Evolutionary conservation across 2,797 vertebrate species (phyloP).

Genomic region (Diglossa cyanea): DNA sequence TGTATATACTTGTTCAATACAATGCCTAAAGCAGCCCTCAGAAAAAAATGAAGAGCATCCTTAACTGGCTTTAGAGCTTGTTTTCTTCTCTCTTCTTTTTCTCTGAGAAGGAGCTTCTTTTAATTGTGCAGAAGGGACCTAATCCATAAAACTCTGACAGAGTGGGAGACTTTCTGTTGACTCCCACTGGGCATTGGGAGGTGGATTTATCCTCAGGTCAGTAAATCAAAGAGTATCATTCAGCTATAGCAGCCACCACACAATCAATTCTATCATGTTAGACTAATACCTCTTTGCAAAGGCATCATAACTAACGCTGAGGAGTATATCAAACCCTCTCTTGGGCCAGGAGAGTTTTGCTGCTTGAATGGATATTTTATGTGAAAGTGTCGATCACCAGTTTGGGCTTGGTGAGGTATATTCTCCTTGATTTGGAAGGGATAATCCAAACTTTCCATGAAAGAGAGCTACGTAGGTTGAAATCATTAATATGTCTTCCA

Average conservation of each 20-base stretch:
- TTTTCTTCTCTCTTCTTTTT: background rate
- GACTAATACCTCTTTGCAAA: background rate
- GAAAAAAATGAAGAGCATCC: background rate
- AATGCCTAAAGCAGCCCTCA: background rate
- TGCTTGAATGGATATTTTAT: background rate
- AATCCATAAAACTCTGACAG: background rate
- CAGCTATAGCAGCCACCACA: background rate
- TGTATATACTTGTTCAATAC: slow-evolving; percentile 38
- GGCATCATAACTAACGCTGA: background rate
- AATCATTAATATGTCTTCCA: background rate
- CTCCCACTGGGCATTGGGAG: background rate
- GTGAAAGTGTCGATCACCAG: background rate
- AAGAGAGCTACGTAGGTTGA: background rate
- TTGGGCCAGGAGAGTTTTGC: background rate
- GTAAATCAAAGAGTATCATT: background rate
- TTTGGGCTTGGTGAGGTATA: background rate
- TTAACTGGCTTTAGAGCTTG: background rate
- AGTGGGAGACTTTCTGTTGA: background rate
- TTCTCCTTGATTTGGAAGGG: background rate
- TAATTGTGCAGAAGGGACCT: background rate
- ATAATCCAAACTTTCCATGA: background rate
- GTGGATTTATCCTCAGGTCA: background rate
- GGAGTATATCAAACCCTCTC: background rate
- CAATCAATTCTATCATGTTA: background rate
- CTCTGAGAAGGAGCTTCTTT: background rate